Evolutionary conservation across 2,113 vertebrate genomes (phyloP).

Genomic region (Gasterosteus nipponicus): DNA sequence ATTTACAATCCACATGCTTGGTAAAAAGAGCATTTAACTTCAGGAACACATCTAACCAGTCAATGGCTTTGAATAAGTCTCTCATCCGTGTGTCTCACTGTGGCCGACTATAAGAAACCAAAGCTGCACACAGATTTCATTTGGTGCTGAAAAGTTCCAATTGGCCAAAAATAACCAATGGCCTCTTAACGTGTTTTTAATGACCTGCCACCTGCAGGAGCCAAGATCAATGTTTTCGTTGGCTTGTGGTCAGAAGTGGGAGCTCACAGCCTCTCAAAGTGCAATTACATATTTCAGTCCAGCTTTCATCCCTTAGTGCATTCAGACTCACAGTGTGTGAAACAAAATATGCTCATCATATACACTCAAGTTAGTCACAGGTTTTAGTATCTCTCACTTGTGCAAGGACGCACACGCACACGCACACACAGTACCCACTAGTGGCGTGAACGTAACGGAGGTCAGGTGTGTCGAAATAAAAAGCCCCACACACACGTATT

Average conservation of each 20-base stretch:
- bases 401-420: not conserved
- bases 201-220: constrained; percentile 34
- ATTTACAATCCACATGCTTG: not conserved
- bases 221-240: constrained; percentile 65
- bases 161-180: constrained; percentile 43
- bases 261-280: constrained; percentile 2
- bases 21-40: not conserved
- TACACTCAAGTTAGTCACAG: too few species aligned
- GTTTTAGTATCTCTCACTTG: not conserved
- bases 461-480: not conserved
- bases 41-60: not conserved
- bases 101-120: not conserved
- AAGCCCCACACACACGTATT: not conserved
- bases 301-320: not conserved
- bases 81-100: not conserved
- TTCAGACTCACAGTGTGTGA: too few species aligned
- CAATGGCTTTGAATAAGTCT: not conserved
- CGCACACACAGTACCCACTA: constrained; percentile 41
- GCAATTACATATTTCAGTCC: constrained; percentile 15
- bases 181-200: constrained; percentile 52
- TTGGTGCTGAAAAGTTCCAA: constrained; percentile 52
- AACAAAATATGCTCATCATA: too few species aligned
- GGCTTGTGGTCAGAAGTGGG: constrained; percentile 32
- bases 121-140: constrained; percentile 43
- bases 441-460: constrained; percentile 26